A percentile compares a stretch with the other conserved stretches of the same genome.
Evolutionary conservation across 2,113 vertebrate genomes (phyloP).

Genomic region (Psammodynastes pulverulentus): DNA sequence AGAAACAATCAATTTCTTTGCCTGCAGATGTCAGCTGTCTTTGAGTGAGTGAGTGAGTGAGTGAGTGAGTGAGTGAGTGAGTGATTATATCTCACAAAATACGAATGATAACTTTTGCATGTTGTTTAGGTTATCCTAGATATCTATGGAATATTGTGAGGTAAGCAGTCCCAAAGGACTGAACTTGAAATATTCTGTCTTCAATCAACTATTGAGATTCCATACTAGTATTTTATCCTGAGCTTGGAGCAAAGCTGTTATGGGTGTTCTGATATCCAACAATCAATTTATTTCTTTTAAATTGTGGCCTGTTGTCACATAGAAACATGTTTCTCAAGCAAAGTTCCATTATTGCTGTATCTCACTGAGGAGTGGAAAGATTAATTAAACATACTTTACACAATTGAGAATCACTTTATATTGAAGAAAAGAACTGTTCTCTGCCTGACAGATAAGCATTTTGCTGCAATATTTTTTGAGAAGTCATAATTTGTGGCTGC

Average conservation of each 20-base stretch:
- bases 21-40: neutral
- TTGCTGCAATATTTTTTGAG: neutral
- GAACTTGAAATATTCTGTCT: neutral
- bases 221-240: neutral
- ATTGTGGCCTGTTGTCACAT: neutral
- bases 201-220: neutral
- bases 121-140: neutral
- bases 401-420: neutral
- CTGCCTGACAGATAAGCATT: neutral
- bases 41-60: neutral
- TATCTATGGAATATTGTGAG: neutral
- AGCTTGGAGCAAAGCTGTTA: neutral
- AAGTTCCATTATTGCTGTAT: neutral
- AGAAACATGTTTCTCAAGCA: neutral
- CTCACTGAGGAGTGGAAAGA: neutral
- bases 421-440: neutral
- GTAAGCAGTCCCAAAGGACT: neutral
- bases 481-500: neutral
- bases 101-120: neutral
- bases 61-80: neutral
- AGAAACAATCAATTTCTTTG: neutral
- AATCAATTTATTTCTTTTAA: neutral
- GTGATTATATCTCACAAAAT: neutral
- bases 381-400: neutral
- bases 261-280: neutral